Base-by-base conservation (phyloP, 2,113 vertebrate genomes). In the Oryzias javanicus region DNA sequence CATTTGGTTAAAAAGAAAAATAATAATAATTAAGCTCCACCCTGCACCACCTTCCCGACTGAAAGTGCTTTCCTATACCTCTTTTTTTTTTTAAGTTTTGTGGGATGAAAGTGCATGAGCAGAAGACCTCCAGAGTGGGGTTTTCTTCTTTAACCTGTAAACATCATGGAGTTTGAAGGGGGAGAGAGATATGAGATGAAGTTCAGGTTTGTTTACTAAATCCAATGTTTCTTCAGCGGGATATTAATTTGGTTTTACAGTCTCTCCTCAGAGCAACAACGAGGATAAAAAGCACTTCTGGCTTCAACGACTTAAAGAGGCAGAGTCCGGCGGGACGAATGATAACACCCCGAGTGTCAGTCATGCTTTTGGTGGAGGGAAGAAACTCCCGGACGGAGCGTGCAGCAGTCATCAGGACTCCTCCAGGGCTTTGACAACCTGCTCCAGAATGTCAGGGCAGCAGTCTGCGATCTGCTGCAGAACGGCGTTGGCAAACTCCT, bases 391-490 rank as follows among this genome's bases (percentile, higher is more conserved):
- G 74, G 66, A 51, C 67, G 68, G 18, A 25, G 65, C 45, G 16
- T 10, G 42, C 35, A 51, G 61, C 42, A 49, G 78, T 92, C 86
- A 99, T 51, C 94, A 98, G 0, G 96, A 98, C 88, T 99, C 97
- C 84, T 99, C 97, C 45, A 99, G 88, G 4, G 97, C 95, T 0
- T 96, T 99, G 86, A 99, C 97, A 1, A 99, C 97, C 86, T 98
- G 96, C 89, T 99, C 97, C 83, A 99, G 92, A 89, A 99, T 98
- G 85, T 99, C 97, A 0, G 97, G 97, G 89, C 97, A 99, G 90
- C 96, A 96, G 77, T 99, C 97, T 0, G 97, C 96, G 16, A 99
- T 99, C 89, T 98, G 95, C 86, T 99, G 97, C n/a, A 99, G 92
- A 52, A 99, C 92, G 60, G 93, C 89, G 47, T 99, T 98, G 89